These are phyloP conservation scores for Trogon surrucura DNA, from an alignment of 2,113 vertebrate genomes.

Conservation along the genomic window DNA sequence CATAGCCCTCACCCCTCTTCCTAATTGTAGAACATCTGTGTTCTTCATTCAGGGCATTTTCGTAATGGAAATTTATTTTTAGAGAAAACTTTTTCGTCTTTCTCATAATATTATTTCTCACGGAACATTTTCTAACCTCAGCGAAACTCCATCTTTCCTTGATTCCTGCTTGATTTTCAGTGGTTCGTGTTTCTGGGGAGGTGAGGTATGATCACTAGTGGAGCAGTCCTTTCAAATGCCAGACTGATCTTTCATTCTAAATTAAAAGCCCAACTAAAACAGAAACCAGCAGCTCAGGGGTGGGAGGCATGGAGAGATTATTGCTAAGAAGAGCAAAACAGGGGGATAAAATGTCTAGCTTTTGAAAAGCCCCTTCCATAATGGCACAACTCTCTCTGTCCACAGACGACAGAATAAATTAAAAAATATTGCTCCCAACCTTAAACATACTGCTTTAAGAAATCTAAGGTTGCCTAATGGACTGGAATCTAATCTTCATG, in stretches of 20 bases:
- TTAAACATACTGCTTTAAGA: conserved; percentile 54
- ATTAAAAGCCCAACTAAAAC: neutral
- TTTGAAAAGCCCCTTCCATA: neutral
- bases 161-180: neutral
- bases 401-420: conserved; percentile 62
- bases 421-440: conserved; percentile 54
- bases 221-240: neutral
- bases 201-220: neutral
- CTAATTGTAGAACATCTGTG: neutral
- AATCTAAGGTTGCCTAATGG: conserved; percentile 76
- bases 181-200: neutral
- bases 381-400: conserved; percentile 22
- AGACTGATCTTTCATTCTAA: neutral
- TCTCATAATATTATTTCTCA: neutral
- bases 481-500: conserved; percentile 75
- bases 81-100: neutral
- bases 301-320: neutral
- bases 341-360: neutral
- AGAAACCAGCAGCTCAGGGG: neutral
- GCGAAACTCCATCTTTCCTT: neutral
- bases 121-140: neutral
- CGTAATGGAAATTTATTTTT: neutral
- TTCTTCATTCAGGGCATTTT: neutral
- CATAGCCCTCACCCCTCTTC: neutral
- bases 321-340: neutral